Evolutionary conservation across 2,888 invertebrate species (phyloP), one percentile per base, ranked within the genome.

Genomic region (Drosophila formosana): DNA sequence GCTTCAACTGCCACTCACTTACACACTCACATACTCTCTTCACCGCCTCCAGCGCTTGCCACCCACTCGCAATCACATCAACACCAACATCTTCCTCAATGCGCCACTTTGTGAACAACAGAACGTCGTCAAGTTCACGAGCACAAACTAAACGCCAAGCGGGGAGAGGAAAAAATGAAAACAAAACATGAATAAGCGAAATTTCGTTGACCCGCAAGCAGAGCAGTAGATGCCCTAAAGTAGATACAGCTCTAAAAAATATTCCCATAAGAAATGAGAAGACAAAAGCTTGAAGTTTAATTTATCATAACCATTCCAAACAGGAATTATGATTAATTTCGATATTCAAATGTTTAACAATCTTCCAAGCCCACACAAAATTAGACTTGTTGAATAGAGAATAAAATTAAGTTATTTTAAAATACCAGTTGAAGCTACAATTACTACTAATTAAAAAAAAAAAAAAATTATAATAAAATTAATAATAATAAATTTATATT

Each of bases 71-170:
- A 62, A 46, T 34, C 25, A 47, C 52, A 30, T 69, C 63, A 52
- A 56, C 46, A 43, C 71, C 75, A 62, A 51, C 74, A 57, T 53
- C 62, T 60, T 63, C 18, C 64, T 75, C 76, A 77, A 79, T 75
- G 75, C 51, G 46, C 9, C 25, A 75, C 78, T 69, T 74, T 78
- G 65, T 76, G 62, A 32, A 57, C 41, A 57, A 58, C 55, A 64
- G 60, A 73, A 61, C 46, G 41, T 58, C 61, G 71, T 76, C 72
- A 88, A 85, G 82, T 83, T 83, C 82, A 88, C 82, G 82, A 88
- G 61, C 86, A 80, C 51, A 65, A 72, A 45, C 46, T 39, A 57
- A 71, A 62, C 39, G 62, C 9, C 18, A 4, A n/a, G 37, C 43
- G 1, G 4, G 26, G 60, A 60, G 51, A 58, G 66, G 39, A 63